These are phyloP conservation scores for Drosophila limbata DNA, from an alignment of 2,888 invertebrate species.

Conservation along the genomic window DNA sequence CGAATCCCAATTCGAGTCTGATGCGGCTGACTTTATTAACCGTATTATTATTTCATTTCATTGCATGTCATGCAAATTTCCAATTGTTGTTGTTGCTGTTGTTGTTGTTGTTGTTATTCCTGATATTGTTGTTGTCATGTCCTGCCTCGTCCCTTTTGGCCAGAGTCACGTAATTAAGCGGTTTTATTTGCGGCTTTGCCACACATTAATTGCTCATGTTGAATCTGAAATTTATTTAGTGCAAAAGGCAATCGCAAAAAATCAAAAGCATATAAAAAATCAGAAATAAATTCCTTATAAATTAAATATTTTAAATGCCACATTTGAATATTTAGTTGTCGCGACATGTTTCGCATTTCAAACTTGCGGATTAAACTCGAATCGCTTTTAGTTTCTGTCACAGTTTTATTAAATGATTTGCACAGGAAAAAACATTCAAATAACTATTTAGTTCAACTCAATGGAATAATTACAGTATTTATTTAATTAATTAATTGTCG, in stretches of 20 bases:
- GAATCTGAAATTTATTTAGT: conserved; percentile 67
- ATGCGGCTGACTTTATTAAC: conserved; percentile 76
- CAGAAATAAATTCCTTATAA: conserved; percentile 23
- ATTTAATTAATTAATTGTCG: conserved; percentile 1
- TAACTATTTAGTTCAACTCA: neutral
- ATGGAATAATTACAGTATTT: neutral
- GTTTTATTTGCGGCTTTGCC: conserved; percentile 78
- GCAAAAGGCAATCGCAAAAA: conserved; percentile 14
- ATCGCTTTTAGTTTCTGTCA: conserved; percentile 4
- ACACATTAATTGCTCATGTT: conserved; percentile 77
- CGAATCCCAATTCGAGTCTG: conserved; percentile 40
- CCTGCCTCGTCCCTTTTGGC: conserved; percentile 16
- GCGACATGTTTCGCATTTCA: conserved; percentile 1
- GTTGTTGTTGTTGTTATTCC: conserved; percentile 12
- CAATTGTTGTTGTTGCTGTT: conserved; percentile 39
- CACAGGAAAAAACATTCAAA: neutral
- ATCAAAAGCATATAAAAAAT: conserved; percentile 9
- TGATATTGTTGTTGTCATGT: conserved; percentile 5
- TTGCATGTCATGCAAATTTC: conserved; percentile 72
- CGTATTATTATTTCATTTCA: conserved; percentile 78
- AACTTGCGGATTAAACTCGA: conserved; percentile 11
- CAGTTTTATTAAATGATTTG: conserved; percentile 1
- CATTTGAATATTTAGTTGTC: conserved; percentile 17
- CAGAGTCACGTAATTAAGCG: conserved; percentile 76
- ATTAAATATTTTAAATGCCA: conserved; percentile 19